Base-by-base conservation (phyloP, 2,113 vertebrate genomes). In the Micromys minutus region DNA sequence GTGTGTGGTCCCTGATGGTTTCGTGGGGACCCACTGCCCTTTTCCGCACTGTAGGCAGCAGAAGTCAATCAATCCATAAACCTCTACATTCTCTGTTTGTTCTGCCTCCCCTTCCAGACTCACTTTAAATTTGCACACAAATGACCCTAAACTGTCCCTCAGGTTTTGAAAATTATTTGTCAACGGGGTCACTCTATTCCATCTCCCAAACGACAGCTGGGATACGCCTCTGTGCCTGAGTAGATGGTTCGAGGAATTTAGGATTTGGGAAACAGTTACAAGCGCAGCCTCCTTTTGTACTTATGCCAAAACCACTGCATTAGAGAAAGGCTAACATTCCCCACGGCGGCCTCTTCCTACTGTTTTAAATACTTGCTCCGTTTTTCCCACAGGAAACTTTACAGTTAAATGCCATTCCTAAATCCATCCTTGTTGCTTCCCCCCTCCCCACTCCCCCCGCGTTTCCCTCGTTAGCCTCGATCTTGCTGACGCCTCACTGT, bases 331-430 rank as follows among this genome's bases (percentile, higher is more conserved):
- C 8, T 79, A 57, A 71, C 89, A 95, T 93, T 96, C 95, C 96
- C 96, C 81, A 55, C n/a, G 88, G 94, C 76, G 45, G 93, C 95
- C 89, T 92, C 91, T 87, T 95, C 87, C 94, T 91, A 89, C 94
- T 77, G 65, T 91, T 92, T 97, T 94, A 94, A 90, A 97, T 92
- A 96, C 94, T 97, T 97, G 80, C 95, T 95, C 94, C 71, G 97
- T 96, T 97, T 89, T 98, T 97, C 97, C 97, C 97, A 98, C 96
- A 97, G 96, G 97, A 97, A 96, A 96, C 94, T 95, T 87, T 59
- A 95, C 61, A 95, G 87, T 95, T 50, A 47, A 65, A 36, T 79
- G 34, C 76, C 94, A 69, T 88, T 92, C 81, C 94, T 83, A 83
- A 93, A 89, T 83, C 52, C 0, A 63, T 96, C 61, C 11, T 67